Conservation (phyloP, 2,888 invertebrate genomes). For the Microdon myrmicae region DNA sequence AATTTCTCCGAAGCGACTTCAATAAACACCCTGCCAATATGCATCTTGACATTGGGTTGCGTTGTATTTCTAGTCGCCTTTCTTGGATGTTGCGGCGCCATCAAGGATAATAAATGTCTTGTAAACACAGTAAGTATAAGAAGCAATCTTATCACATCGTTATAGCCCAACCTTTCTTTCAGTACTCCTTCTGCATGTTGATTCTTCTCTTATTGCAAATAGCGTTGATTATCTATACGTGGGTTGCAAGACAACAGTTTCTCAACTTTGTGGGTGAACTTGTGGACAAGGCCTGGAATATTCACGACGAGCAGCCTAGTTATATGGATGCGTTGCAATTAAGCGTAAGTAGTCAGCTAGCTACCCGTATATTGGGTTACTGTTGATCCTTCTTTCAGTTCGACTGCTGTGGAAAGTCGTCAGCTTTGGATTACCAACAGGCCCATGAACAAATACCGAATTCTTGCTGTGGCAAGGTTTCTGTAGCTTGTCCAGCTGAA, state of each 20-base stretch:
- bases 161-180: conserved; percentile 24
- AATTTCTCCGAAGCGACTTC: conserved; percentile 66
- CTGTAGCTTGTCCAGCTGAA: conserved; percentile 42
- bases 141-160: not conserved
- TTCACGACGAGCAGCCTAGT: conserved; percentile 53
- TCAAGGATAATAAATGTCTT: conserved; percentile 88
- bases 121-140: conserved; percentile 77
- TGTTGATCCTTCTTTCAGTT: not conserved
- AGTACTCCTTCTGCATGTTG: conserved; percentile 80
- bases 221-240: conserved; percentile 75
- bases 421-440: conserved; percentile 52
- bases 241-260: conserved; percentile 72
- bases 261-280: conserved; percentile 68
- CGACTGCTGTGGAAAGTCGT: not conserved
- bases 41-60: conserved; percentile 75
- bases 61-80: conserved; percentile 83
- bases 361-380: no score
- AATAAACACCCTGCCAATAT: conserved; percentile 72
- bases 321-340: conserved; percentile 61
- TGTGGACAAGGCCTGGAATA: conserved; percentile 66
- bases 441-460: conserved; percentile 20
- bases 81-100: conserved; percentile 91
- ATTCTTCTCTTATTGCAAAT: conserved; percentile 79
- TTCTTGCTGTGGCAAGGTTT: conserved; percentile 42
- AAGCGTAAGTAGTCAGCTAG: conserved; percentile 61